Evolutionary conservation across 2,888 invertebrate genomes (phyloP), one percentile per base, ranked within the genome.

Genomic region (Thecocarcelia acutangulata): DNA sequence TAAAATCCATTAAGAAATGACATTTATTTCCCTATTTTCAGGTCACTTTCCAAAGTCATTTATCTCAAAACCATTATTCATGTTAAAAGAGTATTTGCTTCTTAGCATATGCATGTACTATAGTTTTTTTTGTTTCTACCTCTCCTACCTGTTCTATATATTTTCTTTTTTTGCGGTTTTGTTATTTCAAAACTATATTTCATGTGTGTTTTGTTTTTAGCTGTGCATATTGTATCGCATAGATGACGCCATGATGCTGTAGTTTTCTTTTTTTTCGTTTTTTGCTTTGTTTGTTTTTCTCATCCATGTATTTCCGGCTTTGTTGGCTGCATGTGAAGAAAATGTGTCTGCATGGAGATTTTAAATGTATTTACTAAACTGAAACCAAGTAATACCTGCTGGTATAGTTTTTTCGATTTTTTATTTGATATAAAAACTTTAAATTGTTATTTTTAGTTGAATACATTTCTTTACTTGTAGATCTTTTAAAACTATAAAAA

Each of bases 21-120:
- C 78, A 78, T 78, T 78, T 78, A 78, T 78, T 72, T 78, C 61
- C 72, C 58, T 50, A 78, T 78, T 72, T 78, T 72, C 64, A 72
- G 78, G 64, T 78, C 72, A 66, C 58, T 66, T 72, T 78, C 64
- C n/a, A 78, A 66, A 78, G 78, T 78, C 58, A 72, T 78, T 78
- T 78, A 78, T 78, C 72, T 78, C 64, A 33, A 33, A 72, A 42
- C 78, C 52, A 72, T 78, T 78, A 78, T 78, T 78, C 64, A 78
- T 72, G 72, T 44, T 52, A 33, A 3, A 33, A 52, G 13, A 50
- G 28, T 33, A 12, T 37, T 24, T 56, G 15, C 15, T 28, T 33
- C 13, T 12, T 15, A 19, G 33, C 63, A 63, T 44, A 44, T 37
- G 56, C 21, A 17, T 15, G 15, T 1, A 66, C 40, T 15, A 13